Evolutionary conservation across 1,140 invertebrate species (phyloP).

Genomic region (Physella acuta): DNA sequence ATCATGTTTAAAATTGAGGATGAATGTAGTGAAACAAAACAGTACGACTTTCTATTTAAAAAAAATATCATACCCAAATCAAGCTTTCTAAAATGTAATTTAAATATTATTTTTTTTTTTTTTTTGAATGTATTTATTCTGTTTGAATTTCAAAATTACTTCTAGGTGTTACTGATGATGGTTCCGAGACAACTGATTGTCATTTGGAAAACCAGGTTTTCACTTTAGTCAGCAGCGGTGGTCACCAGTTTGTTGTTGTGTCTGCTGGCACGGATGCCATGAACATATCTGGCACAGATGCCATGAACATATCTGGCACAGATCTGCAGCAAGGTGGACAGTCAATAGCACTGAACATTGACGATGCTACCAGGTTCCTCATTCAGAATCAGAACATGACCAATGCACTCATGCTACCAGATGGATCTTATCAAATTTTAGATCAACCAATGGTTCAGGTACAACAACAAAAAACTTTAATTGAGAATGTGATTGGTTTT

Average conservation of each 20-base stretch:
- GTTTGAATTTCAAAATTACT: neutral
- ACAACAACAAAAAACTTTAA: no score
- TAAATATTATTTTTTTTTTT: no score
- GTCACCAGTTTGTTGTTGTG: slow-evolving; percentile 13
- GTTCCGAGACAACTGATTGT: neutral
- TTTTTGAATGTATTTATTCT: neutral
- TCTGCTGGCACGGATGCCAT: neutral
- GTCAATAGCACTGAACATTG: slow-evolving; percentile 43
- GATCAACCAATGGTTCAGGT: slow-evolving; percentile 36
- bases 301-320: neutral
- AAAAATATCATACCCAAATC: neutral
- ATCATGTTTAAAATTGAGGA: no score
- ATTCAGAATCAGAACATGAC: slow-evolving; percentile 37
- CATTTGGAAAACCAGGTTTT: neutral
- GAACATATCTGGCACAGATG: neutral
- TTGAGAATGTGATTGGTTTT: no score
- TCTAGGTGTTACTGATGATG: neutral
- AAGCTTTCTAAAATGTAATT: neutral
- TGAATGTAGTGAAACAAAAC: no score
- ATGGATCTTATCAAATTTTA: slow-evolving; percentile 44
- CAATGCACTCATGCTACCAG: slow-evolving; percentile 32
- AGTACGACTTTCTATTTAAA: neutral
- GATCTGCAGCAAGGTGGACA: slow-evolving; percentile 18
- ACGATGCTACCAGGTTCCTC: slow-evolving; percentile 42
- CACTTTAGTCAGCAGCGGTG: neutral